Base-by-base conservation (phyloP, 2,888 invertebrate species). In the Zygaena filipendulae region DNA sequence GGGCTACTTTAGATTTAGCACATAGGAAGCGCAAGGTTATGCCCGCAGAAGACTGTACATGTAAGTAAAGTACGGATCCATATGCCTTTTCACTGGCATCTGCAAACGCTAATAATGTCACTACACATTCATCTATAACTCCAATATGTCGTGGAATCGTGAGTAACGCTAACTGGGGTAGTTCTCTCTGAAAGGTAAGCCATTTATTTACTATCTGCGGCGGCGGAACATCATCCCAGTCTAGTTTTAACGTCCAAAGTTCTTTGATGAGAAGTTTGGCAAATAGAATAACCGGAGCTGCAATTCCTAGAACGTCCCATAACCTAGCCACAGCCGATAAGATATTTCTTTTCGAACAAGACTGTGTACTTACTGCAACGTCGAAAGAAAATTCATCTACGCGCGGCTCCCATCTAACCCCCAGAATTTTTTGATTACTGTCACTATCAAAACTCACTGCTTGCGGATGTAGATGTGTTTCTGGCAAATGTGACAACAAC, bases 1-100 rank as follows among this genome's bases (percentile, higher is more conserved):
- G 21, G 4, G 31, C 25, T 4, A 36, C 33, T 9, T 28, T 25
- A 13, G 36, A 36, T 12, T 36, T 36, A 6, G 36, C 29, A 21
- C 36, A 30, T 16, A 16, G 7, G 5, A 7, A 16, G 3, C 30
- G 9, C 2, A 33, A 23, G 2, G 33, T 24, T 6, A 33, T 19
- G 7, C 16, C 16, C 7, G 28, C 25, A 12, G 32, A 33, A 4
- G 16, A 7, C 10, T 30, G 14, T 4, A 33, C 33, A 11, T 29
- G 28, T 4, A 25, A 11, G 11, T 34, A 34, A 7, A 30, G 14
- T 9, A 34, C 27, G 9, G 23, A 28, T 6, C 34, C 30, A 10
- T 25, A 30, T 3, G 23, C 30, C 10, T 12, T 12, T 23, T 34
- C 27, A 23, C 34, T 34, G 6, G 34, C 30, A 8, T 34, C 34